Evolutionary conservation across 2,113 vertebrate genomes (phyloP).

Genomic region (Anarrhichthys ocellatus): DNA sequence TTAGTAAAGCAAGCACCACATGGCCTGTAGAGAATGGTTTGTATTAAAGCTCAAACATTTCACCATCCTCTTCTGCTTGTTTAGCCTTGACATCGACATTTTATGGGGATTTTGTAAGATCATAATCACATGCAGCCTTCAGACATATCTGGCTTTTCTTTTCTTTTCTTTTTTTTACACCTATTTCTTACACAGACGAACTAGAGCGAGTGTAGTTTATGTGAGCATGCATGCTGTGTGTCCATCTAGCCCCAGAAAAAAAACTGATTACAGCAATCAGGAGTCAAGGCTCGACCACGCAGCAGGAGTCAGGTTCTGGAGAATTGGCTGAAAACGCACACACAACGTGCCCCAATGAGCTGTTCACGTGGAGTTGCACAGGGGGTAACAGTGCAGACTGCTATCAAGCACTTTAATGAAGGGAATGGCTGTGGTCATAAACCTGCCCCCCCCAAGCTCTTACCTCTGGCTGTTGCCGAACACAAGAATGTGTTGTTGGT

Average conservation of each 20-base stretch:
- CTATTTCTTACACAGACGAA: neutral
- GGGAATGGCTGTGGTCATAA: slow-evolving; percentile 35
- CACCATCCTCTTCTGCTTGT: neutral
- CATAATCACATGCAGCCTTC: slow-evolving; percentile 3
- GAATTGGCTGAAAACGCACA: slow-evolving; percentile 51
- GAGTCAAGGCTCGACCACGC: slow-evolving; percentile 36
- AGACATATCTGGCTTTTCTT: neutral
- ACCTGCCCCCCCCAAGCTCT: slow-evolving; percentile 5
- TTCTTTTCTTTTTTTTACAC: neutral
- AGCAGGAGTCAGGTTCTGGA: slow-evolving; percentile 40
- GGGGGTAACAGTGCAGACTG: slow-evolving; percentile 3
- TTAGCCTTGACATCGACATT: neutral
- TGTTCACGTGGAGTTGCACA: slow-evolving; percentile 20
- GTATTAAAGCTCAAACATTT: neutral
- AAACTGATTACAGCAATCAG: slow-evolving; percentile 69
- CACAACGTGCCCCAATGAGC: slow-evolving; percentile 13
- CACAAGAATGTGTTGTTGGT: slow-evolving; percentile 30
- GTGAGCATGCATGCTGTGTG: slow-evolving; percentile 50
- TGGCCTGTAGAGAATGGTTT: neutral
- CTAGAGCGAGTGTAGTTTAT: slow-evolving; percentile 14
- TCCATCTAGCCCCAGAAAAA: slow-evolving; percentile 11
- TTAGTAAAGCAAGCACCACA: neutral
- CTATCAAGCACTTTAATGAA: slow-evolving; percentile 38
- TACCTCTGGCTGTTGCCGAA: slow-evolving; percentile 18
- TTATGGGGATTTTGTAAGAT: neutral